phyloP scores from a whole-genome alignment of 2,888 invertebrate species.

The Oconnorella tubifera region DNA sequence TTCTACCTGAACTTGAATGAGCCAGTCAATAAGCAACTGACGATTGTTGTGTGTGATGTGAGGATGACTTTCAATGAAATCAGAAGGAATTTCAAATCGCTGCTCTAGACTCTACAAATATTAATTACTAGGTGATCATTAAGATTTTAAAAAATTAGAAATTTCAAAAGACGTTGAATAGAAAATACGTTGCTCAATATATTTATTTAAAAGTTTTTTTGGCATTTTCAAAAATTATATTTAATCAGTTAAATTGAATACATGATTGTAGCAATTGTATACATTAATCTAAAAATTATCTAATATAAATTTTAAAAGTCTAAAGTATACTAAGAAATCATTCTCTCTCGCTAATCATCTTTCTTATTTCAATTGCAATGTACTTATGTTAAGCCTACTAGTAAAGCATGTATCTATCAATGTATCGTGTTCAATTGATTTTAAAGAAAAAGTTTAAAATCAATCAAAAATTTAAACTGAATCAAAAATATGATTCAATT shows the following conservation, averaged over 20 bases:
- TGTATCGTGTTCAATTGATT: no score
- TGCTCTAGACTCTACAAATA: slow-evolving; percentile 10
- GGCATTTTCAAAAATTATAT: no score
- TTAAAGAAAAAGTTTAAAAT: no score
- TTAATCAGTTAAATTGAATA: no score
- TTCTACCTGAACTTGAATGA: slow-evolving; percentile 12
- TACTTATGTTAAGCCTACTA: no score
- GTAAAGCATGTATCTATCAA: no score
- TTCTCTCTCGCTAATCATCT: no score
- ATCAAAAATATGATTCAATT: neutral
- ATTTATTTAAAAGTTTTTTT: neutral
- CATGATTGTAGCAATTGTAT: neutral
- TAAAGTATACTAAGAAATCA: neutral
- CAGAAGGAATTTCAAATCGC: neutral
- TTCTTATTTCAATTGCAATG: no score
- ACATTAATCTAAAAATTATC: neutral
- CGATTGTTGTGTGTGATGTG: slow-evolving; percentile 4
- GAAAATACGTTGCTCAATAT: no score
- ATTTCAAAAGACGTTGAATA: no score
- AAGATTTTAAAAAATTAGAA: no score
- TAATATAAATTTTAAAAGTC: neutral
- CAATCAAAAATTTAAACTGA: no score
- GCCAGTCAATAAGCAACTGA: slow-evolving; percentile 8
- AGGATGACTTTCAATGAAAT: neutral
- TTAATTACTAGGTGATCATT: neutral